phyloP scores from a whole-genome alignment of 2,888 invertebrate species.

The Anarsia innoxiella region DNA sequence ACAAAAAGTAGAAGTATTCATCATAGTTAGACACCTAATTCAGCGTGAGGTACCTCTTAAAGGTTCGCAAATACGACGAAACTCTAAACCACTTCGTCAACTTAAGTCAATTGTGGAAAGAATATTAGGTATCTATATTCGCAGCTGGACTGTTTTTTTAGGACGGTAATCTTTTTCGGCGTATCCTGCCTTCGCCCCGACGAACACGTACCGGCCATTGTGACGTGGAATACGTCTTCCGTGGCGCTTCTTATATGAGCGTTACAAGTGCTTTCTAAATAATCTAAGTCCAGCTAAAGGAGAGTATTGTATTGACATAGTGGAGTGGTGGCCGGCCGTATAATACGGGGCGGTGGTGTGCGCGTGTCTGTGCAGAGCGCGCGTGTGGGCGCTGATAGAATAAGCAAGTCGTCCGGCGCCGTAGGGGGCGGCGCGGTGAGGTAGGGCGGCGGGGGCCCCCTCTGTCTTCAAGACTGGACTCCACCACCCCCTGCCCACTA shows the following conservation, averaged over 20 bases:
- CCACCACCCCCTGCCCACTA: slow-evolving; percentile 64
- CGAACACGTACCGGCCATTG: slow-evolving; percentile 73
- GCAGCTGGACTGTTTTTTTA: slow-evolving; percentile 71
- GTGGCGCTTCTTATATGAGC: slow-evolving; percentile 75
- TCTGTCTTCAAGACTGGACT: slow-evolving; percentile 72
- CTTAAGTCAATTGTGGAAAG: slow-evolving; percentile 54
- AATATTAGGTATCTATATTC: slow-evolving; percentile 64
- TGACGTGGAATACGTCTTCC: slow-evolving; percentile 71
- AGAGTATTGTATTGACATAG: slow-evolving; percentile 77
- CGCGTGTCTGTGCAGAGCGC: slow-evolving; percentile 29
- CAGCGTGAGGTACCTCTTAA: no score
- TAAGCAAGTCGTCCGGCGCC: slow-evolving; percentile 72
- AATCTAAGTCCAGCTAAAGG: slow-evolving; percentile 76
- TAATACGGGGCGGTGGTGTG: slow-evolving; percentile 61
- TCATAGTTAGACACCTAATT: no score
- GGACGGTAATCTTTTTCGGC: slow-evolving; percentile 70
- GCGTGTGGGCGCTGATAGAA: slow-evolving; percentile 71
- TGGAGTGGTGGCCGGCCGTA: slow-evolving; percentile 75
- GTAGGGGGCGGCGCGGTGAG: slow-evolving; percentile 14
- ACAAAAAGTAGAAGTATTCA: no score
- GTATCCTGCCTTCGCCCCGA: slow-evolving; percentile 61
- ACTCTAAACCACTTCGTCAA: slow-evolving; percentile 35
- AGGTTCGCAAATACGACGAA: slow-evolving; percentile 29
- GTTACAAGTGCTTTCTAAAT: slow-evolving; percentile 78
- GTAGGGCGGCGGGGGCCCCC: slow-evolving; percentile 39